Evolutionary conservation across 2,888 invertebrate species (phyloP), one percentile per base, ranked within the genome.

Genomic region (Nasonovia ribisnigri): DNA sequence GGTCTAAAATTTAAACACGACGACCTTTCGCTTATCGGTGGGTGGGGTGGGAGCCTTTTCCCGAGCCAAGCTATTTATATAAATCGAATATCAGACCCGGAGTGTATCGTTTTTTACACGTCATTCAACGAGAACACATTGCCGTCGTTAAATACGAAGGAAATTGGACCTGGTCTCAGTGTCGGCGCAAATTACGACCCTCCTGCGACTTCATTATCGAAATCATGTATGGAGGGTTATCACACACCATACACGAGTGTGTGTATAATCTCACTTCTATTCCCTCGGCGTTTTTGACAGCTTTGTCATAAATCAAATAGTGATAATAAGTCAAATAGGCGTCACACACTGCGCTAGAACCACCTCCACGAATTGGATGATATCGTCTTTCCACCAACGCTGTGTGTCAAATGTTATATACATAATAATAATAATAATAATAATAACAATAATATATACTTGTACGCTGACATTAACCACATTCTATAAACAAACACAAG

Each of bases 201-300:
- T 93, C 93, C 43, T 42, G 93, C 60, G 93, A 93, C 93, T 93
- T 93, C 93, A 93, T 93, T 93, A 93, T 77, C 88, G 87, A 51
- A 84, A 29, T 60, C 67, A 13, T 43, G 86, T 86, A 43, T 84
- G 29, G 36, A 11, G 46, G 36, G 54, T 29, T 36, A 46, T 77
- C 77, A 20, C 77, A 77, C 77, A 77, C 36, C 20, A 20, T 67
- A 42, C 36, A 77, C 77, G 16, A 42, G 48, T 87, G 91, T 46
- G 86, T 86, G 42, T 88, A 60, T 91, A 67, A n/a, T 43, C 60
- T 36, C 90, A 13, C 43, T 11, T 36, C 11, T 42, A 88, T 88
- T 88, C 88, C 84, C 89, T 46, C 43, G 84, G 57, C 46, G 16
- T 84, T 89, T 89, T 89, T 36, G 93, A 93, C 93, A 93, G 93